Percentiles rank a stretch among this genome's conserved stretches.
Conservation (phyloP, 2,797 vertebrate species). For the Dicrostonyx torquatus region DNA sequence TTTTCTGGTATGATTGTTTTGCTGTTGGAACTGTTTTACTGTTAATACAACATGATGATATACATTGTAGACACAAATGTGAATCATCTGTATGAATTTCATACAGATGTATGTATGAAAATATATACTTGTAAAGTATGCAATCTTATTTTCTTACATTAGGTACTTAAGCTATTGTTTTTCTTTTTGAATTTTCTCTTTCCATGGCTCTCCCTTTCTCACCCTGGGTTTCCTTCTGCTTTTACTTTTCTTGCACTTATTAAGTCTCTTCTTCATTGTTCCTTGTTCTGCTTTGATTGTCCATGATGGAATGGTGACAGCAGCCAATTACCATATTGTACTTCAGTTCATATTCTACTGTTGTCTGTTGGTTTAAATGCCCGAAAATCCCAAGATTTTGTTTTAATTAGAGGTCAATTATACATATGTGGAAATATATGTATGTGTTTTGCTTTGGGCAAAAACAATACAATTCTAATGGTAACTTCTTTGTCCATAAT, state of each 20-base stretch:
- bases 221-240: neutral
- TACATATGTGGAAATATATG: neutral
- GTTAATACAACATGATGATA: neutral
- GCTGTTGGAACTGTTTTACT: slow-evolving; percentile 31
- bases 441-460: slow-evolving; percentile 48
- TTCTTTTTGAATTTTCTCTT: neutral
- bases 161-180: neutral
- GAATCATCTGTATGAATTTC: neutral
- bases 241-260: neutral
- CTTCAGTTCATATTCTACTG: slow-evolving; percentile 18
- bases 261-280: slow-evolving; percentile 47
- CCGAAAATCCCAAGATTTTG: slow-evolving; percentile 27
- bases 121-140: neutral
- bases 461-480: slow-evolving; percentile 54
- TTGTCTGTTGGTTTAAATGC: slow-evolving; percentile 33
- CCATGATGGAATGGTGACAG: slow-evolving; percentile 33
- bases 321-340: slow-evolving; percentile 45
- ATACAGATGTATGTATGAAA: too few relatives aligned
- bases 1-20: slow-evolving; percentile 37
- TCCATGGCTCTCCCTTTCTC: neutral
- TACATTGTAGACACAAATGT: neutral
- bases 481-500: slow-evolving; percentile 62
- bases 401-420: slow-evolving; percentile 56
- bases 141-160: neutral
- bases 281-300: slow-evolving; percentile 45